These are phyloP conservation scores for Drosophila tani DNA, from an alignment of 1,140 invertebrate genomes.

Conservation along the genomic window DNA sequence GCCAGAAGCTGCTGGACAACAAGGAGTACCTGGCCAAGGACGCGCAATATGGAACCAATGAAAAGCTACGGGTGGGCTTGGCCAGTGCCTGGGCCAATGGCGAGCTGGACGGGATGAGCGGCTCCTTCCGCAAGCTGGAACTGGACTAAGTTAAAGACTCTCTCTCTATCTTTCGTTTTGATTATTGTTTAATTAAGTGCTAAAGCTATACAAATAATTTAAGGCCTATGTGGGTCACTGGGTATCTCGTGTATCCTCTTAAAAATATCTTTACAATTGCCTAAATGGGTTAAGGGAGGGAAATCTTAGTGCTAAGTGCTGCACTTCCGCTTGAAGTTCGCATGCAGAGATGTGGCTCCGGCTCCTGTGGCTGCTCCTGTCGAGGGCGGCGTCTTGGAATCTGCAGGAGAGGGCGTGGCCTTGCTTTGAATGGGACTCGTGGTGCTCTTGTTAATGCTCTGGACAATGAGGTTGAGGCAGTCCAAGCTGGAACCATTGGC, in stretches of 20 bases:
- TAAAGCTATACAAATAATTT: constrained; percentile 68
- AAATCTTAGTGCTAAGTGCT: constrained; percentile 59
- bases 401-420: constrained; percentile 21
- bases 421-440: constrained; percentile 40
- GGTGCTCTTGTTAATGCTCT: constrained; percentile 86
- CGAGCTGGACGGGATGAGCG: constrained; percentile 76
- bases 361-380: constrained; percentile 2
- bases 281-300: constrained; percentile 15
- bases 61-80: constrained; percentile 85
- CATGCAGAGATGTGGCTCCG: constrained; percentile 53
- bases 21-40: constrained; percentile 86
- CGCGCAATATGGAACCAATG: constrained; percentile 86
- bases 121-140: constrained; percentile 86
- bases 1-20: constrained; percentile 84
- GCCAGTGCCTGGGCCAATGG: constrained; percentile 61
- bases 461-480: constrained; percentile 88
- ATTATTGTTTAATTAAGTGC: constrained; percentile 60
- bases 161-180: constrained; percentile 11
- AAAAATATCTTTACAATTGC: constrained; percentile 64
- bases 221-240: constrained; percentile 62
- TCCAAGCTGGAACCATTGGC: constrained; percentile 87
- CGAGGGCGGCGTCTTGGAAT: constrained; percentile 32
- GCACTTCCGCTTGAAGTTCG: constrained; percentile 79
- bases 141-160: constrained; percentile 54
- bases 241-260: constrained; percentile 78